Conservation (phyloP, 2,797 vertebrate genomes). For the Eleutherodactylus coqui region DNA sequence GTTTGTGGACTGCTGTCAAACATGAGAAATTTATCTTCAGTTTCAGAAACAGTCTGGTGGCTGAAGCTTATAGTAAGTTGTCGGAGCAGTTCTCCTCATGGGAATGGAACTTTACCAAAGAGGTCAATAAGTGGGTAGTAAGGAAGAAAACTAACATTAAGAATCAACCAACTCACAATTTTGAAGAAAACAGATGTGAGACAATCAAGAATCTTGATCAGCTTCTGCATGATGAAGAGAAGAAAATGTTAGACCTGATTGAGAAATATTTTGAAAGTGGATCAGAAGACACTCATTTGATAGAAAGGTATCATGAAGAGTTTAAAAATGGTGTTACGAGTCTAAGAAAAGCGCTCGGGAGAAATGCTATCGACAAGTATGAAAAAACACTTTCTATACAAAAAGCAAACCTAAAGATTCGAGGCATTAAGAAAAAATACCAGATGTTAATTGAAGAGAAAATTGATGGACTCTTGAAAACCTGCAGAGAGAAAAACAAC, state of each 20-base stretch:
- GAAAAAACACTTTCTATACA: constrained; percentile 67
- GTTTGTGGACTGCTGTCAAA: constrained; percentile 75
- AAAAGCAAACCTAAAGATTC: constrained; percentile 69
- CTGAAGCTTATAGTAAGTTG: constrained; percentile 73
- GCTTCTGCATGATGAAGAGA: constrained; percentile 68
- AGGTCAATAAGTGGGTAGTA: constrained; percentile 72
- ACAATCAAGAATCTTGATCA: constrained; percentile 61
- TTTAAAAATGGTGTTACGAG: constrained; percentile 67
- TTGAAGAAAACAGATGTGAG: constrained; percentile 59
- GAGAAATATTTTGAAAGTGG: constrained; percentile 70
- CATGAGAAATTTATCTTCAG: constrained; percentile 63
- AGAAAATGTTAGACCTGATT: constrained; percentile 66
- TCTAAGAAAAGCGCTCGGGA: constrained; percentile 67
- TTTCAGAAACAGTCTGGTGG: constrained; percentile 72
- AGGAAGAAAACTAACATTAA: constrained; percentile 65
- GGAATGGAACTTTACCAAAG: constrained; percentile 68
- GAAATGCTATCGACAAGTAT: constrained; percentile 66
- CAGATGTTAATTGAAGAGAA: too few relatives aligned
- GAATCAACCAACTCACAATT: neutral
- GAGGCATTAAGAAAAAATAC: constrained; percentile 69
- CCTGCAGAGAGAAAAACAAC: constrained; percentile 67
- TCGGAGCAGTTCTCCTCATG: constrained; percentile 68
- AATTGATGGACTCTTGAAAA: constrained; percentile 68
- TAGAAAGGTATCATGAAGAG: constrained; percentile 70
- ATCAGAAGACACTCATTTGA: constrained; percentile 64